Evolutionary conservation across 2,888 invertebrate genomes (phyloP), one percentile per base, ranked within the genome.

Genomic region (Pollenia angustigena): DNA sequence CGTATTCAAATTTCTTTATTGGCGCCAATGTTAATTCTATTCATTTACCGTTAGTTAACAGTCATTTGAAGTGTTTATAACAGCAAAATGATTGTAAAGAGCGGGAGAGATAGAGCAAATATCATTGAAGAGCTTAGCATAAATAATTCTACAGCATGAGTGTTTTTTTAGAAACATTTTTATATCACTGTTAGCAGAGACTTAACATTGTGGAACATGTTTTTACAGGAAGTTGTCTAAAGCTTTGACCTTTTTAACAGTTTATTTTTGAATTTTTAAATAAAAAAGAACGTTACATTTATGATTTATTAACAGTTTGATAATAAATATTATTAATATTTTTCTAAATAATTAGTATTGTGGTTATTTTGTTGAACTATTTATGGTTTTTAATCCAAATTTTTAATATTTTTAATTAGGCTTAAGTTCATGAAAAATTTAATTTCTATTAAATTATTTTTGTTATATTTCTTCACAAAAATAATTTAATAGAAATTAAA

Each of bases 21-120:
- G 81, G 81, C 81, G 81, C 75, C 75, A 82, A 82, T 75, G 18
- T 81, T 52, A 60, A 50, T 10, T n/a, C 12, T 3, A 14, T 14
- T n/a, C 1, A 18, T 23, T 2, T 42, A 16, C 69, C 18, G 6
- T 46, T 58, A n/a, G 32, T 66, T 68, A 78, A 64, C 52, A 50
- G 75, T 12, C 1, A 9, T 14, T 6, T 44, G 18, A 11, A 12
- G 0, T 23, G 3, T 40, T 12, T 3, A 6, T 54, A 74, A 81
- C 46, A 72, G 11, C 12, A 14, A 32, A 32, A 32, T 1, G 8
- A 16, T 2, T 14, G 32, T 50, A 18, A 40, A 10, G 40, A 66
- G 56, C 23, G n/a, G 6, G 18, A 11, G 16, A 9, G 10, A 46
- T 54, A 40, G 44, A 11, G 11, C 7, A 54, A 54, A 42, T 44